Conservation (phyloP, 2,888 invertebrate species). For the Heliconius erato region DNA sequence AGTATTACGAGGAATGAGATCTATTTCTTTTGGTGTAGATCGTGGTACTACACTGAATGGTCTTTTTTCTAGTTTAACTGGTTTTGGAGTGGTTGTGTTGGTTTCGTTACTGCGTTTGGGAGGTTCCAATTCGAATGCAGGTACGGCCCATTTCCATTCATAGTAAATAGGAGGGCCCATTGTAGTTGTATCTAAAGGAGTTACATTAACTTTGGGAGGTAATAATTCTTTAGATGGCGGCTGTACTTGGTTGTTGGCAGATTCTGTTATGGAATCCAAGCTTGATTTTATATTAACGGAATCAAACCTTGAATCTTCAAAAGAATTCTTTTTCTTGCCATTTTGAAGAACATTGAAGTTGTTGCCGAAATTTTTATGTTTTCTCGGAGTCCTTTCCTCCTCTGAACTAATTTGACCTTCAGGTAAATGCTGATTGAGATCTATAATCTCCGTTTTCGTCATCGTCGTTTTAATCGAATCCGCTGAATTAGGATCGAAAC, state of each 20-base stretch:
- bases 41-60: slow-evolving; percentile 72
- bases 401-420: slow-evolving; percentile 74
- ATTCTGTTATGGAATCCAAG: slow-evolving; percentile 48
- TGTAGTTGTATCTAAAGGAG: slow-evolving; percentile 77
- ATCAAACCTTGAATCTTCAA: slow-evolving; percentile 65
- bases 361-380: slow-evolving; percentile 67
- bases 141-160: slow-evolving; percentile 89
- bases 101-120: slow-evolving; percentile 80
- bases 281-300: slow-evolving; percentile 68
- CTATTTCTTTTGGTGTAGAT: slow-evolving; percentile 65
- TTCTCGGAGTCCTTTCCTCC: slow-evolving; percentile 72
- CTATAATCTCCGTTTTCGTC: slow-evolving; percentile 75
- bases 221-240: slow-evolving; percentile 73
- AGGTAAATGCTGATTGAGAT: slow-evolving; percentile 74
- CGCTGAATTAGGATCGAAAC: slow-evolving; percentile 79
- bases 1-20: slow-evolving; percentile 68
- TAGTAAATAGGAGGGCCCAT: slow-evolving; percentile 88
- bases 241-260: slow-evolving; percentile 53
- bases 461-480: slow-evolving; percentile 74
- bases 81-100: slow-evolving; percentile 58
- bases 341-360: slow-evolving; percentile 66
- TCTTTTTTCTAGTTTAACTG: slow-evolving; percentile 65
- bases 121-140: slow-evolving; percentile 85
- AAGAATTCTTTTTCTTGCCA: slow-evolving; percentile 65
- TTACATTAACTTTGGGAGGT: slow-evolving; percentile 84